Evolutionary conservation across 2,888 invertebrate species (phyloP).

Genomic region (Agrochola macilenta): DNA sequence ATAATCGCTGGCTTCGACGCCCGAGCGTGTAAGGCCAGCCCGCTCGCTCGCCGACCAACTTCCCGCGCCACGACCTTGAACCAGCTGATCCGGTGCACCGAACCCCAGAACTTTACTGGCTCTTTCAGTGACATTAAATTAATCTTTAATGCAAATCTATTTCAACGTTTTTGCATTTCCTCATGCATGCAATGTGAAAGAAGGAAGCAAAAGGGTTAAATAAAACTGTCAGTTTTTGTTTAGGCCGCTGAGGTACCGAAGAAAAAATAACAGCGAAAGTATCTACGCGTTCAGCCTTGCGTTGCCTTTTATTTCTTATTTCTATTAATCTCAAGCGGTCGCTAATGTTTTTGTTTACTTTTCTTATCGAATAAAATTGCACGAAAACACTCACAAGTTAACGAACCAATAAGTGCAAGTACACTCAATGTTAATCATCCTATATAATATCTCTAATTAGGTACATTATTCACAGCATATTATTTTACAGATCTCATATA

Average conservation of each 20-base stretch:
- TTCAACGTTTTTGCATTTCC: neutral
- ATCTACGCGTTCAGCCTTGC: constrained; percentile 47
- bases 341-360: constrained; percentile 33
- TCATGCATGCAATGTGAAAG: neutral
- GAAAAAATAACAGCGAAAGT: constrained; percentile 23
- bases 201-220: constrained; percentile 37
- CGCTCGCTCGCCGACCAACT: constrained; percentile 62
- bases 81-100: constrained; percentile 56
- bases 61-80: constrained; percentile 70
- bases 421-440: constrained; percentile 21
- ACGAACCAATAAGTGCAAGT: constrained; percentile 10
- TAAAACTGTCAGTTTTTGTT: constrained; percentile 35
- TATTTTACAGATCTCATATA: constrained; percentile 34
- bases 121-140: constrained; percentile 3
- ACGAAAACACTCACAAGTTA: constrained; percentile 25
- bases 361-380: constrained; percentile 30
- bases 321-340: constrained; percentile 24
- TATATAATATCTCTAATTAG: constrained; percentile 35
- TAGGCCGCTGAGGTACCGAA: constrained; percentile 9
- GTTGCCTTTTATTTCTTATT: constrained; percentile 50
- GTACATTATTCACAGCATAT: constrained; percentile 60
- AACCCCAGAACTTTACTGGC: constrained; percentile 58
- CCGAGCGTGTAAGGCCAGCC: constrained; percentile 54
- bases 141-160: constrained; percentile 22
- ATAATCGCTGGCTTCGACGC: constrained; percentile 51